Percentiles rank a stretch among this genome's conserved stretches.
phyloP scores from a whole-genome alignment of 2,797 vertebrate species.

The Myotis myotis region DNA sequence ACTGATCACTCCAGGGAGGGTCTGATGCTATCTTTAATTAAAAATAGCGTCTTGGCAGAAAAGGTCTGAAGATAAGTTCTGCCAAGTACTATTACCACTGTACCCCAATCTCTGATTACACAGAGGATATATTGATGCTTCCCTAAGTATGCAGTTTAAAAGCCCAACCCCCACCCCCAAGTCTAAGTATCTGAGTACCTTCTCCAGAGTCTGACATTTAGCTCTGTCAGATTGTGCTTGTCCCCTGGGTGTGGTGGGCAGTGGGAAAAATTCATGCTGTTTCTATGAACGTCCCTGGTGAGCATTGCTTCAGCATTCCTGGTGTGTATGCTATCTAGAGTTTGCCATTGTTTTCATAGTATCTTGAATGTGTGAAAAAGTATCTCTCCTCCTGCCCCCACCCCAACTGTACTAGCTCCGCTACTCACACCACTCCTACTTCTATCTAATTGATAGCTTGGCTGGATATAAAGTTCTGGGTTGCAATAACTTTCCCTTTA shows the following conservation, averaged over 20 bases:
- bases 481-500: constrained; percentile 17
- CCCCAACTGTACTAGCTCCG: not conserved
- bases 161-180: not conserved
- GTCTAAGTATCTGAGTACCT: not conserved
- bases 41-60: not conserved
- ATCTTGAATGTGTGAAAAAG: not conserved
- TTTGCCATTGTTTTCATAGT: not conserved
- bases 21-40: not conserved
- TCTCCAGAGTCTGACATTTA: not conserved
- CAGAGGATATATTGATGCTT: not conserved
- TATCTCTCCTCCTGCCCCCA: not conserved
- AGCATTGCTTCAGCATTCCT: not conserved
- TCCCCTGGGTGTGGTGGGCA: not conserved
- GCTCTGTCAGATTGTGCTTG: not conserved
- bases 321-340: not conserved
- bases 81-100: not conserved
- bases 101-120: not conserved
- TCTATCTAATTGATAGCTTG: not conserved
- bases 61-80: not conserved
- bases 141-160: not conserved
- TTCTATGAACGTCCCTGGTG: not conserved
- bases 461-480: not conserved
- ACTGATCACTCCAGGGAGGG: not conserved
- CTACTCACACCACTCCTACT: not conserved
- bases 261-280: not conserved